Evolutionary conservation across 2,888 invertebrate genomes (phyloP).

Genomic region (Mellilla xanthometata): DNA sequence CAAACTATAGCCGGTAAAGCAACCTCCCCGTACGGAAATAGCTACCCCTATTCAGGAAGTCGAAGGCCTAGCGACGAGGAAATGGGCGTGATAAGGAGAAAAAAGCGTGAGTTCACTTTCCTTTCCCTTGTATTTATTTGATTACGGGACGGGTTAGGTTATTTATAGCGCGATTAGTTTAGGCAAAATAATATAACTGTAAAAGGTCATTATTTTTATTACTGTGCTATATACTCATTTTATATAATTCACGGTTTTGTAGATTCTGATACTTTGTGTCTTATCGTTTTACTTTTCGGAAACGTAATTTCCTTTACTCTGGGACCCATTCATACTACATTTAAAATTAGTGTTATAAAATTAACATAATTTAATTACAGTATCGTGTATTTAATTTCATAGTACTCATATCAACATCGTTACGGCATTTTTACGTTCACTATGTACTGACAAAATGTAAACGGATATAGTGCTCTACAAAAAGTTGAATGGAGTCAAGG

Average conservation of each 20-base stretch:
- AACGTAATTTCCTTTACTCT: too few species aligned
- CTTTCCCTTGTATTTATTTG: conserved; percentile 38
- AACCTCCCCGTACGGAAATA: conserved; percentile 46
- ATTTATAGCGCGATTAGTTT: background rate
- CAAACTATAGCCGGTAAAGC: conserved; percentile 44
- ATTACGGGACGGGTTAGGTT: conserved; percentile 14
- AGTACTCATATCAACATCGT: background rate
- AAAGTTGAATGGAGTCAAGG: conserved; percentile 24
- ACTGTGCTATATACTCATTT: too few species aligned
- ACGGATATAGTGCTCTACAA: conserved; percentile 43
- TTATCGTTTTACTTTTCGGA: too few species aligned
- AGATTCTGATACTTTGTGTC: too few species aligned
- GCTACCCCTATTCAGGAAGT: conserved; percentile 51
- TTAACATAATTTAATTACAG: too few species aligned
- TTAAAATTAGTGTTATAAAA: too few species aligned
- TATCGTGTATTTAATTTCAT: too few species aligned
- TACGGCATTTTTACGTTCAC: conserved; percentile 1
- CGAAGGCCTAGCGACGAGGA: conserved; percentile 49
- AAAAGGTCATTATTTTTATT: too few species aligned
- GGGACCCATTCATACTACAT: too few species aligned
- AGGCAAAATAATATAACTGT: too few species aligned
- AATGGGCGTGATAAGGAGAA: conserved; percentile 77
- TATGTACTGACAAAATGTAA: conserved; percentile 27
- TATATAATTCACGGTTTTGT: too few species aligned
- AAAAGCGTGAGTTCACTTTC: conserved; percentile 76